Evolutionary conservation across 2,797 vertebrate species (phyloP), one percentile per base, ranked within the genome.

Genomic region (Neosalanx taihuensis): DNA sequence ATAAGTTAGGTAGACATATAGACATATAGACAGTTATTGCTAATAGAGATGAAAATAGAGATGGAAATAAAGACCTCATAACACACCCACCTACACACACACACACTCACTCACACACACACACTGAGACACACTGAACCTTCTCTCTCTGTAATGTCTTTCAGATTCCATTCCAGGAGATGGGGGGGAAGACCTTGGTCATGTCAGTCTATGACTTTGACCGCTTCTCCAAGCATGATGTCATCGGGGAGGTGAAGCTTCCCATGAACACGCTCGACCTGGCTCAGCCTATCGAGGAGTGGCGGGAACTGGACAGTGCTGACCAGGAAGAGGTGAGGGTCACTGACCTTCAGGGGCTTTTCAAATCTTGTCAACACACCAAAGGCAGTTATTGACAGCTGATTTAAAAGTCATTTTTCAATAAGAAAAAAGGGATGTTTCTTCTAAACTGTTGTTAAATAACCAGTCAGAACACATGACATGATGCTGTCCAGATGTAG

Each of bases 121-220:
- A 49, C 1, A 17, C 51, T 53, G 51, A 53, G 51, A 15, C 51
- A 17, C 51, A 17, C 51, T 53, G 13, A 53, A 53, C 13, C 17
- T n/a, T 53, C 9, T 46, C 29, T 56, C 26, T 41, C 12, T 82
- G 29, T 75, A 56, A 18, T 73, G n/a, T 49, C 46, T 76, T 83
- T 9, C 86, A 99, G 97, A 95, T 99, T 71, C 96, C 97, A 0
- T 99, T 98, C 89, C 93, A 95, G 79, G 97, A 99, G 72, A 93
- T 99, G 85, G 97, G 97, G 3, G 97, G 97, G 56, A 99, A 98
- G 87, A 96, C 95, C 0, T 87, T 99, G 84, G 94, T 97, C 46
- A 97, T 99, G 97, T 95, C 95, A 13, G 96, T 99, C 76, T 99
- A 96, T 0, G 97, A 99, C 90, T 99, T 98, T 0, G 97, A 99